phyloP scores from a whole-genome alignment of 1,140 invertebrate genomes.

The Tetragnatha versicolor region DNA sequence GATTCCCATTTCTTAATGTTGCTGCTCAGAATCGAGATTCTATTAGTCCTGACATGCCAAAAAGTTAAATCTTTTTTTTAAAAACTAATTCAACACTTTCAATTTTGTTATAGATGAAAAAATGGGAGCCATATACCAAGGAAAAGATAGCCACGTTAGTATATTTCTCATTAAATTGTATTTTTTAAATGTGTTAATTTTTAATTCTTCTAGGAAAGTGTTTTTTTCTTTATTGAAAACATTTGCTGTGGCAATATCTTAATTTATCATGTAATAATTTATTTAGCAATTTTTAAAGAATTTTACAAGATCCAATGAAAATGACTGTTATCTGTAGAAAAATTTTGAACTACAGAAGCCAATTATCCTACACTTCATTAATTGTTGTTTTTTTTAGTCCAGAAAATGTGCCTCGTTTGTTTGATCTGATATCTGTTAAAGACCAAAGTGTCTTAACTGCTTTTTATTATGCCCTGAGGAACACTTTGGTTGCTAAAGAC shows the following conservation, averaged over 20 bases:
- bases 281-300: not conserved
- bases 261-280: not conserved
- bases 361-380: not conserved
- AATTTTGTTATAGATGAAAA: conserved; percentile 49
- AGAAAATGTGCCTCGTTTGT: conserved; percentile 85
- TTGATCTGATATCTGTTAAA: conserved; percentile 85
- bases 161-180: too few species aligned
- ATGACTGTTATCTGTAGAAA: not conserved
- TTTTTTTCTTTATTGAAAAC: not conserved
- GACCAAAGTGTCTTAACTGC: conserved; percentile 81
- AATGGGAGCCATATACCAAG: conserved; percentile 39
- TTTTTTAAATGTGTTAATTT: too few species aligned
- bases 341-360: not conserved
- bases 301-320: not conserved
- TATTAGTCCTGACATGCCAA: too few species aligned
- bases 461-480: conserved; percentile 87
- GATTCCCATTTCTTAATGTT: too few species aligned
- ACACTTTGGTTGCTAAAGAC: conserved; percentile 88
- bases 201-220: not conserved
- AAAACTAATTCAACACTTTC: too few species aligned
- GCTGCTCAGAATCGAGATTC: too few species aligned
- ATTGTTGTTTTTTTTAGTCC: conserved; percentile 64
- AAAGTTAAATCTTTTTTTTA: too few species aligned
- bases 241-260: too few species aligned
- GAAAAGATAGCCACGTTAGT: conserved; percentile 47